Conservation (phyloP, 2,113 vertebrate genomes). For the Lepisosteus osseus region DNA sequence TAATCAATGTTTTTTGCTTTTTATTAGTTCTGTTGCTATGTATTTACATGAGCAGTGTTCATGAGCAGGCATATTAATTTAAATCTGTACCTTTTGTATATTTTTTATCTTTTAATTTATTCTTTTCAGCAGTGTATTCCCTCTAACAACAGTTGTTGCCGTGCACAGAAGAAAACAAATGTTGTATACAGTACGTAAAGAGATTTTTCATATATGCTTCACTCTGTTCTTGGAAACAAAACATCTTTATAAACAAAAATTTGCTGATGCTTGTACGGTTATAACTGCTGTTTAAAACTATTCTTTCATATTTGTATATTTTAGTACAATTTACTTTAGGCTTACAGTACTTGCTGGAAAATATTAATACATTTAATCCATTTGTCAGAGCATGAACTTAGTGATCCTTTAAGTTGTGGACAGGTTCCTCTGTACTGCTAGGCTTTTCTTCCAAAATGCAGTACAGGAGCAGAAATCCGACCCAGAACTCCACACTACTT, state of each 20-base stretch:
- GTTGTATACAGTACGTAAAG: slow-evolving; percentile 18
- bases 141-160: slow-evolving; percentile 47
- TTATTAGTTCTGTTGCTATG: slow-evolving; percentile 60
- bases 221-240: background rate
- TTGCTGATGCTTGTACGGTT: slow-evolving; percentile 41
- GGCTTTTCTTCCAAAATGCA: slow-evolving; percentile 77
- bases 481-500: no score
- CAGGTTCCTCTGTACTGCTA: slow-evolving; percentile 61
- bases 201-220: no score
- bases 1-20: slow-evolving; percentile 60
- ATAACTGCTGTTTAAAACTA: slow-evolving; percentile 49
- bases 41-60: slow-evolving; percentile 61
- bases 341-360: slow-evolving; percentile 46
- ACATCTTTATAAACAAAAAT: background rate
- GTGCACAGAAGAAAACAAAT: slow-evolving; percentile 49
- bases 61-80: slow-evolving; percentile 62
- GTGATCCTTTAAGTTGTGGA: slow-evolving; percentile 18
- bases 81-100: slow-evolving; percentile 52
- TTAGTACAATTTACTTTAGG: slow-evolving; percentile 52
- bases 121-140: slow-evolving; percentile 47
- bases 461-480: slow-evolving; percentile 53
- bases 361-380: slow-evolving; percentile 13
- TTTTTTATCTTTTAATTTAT: slow-evolving; percentile 44
- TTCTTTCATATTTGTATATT: slow-evolving; percentile 42
- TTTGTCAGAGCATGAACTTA: background rate